Evolutionary conservation across 2,888 invertebrate genomes (phyloP), one percentile per base, ranked within the genome.

Genomic region (Epinotia nisella): DNA sequence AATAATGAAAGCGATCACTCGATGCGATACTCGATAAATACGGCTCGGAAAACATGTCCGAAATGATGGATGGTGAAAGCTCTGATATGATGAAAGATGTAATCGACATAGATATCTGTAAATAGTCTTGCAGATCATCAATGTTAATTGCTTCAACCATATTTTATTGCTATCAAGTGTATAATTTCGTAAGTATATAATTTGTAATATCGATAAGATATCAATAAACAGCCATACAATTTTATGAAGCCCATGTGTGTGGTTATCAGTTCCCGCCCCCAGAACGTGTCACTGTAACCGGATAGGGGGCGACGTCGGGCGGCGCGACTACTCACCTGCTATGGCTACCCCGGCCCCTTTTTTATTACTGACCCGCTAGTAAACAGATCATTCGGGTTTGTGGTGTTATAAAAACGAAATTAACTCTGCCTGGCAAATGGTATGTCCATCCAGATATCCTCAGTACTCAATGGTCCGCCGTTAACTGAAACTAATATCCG

Each of bases 331-430:
- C 90, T 91, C 89, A 85, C 87, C 85, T 83, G 80, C 87, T 92
- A 92, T 91, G 89, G 90, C 90, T 87, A 90, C 91, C 88, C 87
- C 91, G 89, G 90, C 91, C 93, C 91, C 88, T 86, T 91, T 61
- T 93, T 93, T 93, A 93, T 92, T 92, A 93, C 93, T 92, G 91
- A 90, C 91, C 93, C 92, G 92, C 93, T 91, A 93, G 93, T 93
- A 93, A 93, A 93, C 93, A 93, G 93, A 93, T 93, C 93, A 93
- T 93, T 93, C 92, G 90, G 92, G 91, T 92, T 93, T 93, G 93
- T 93, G 93, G 92, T 93, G 93, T 89, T 92, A 93, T 93, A 93
- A 93, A 93, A 93, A 92, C 91, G 89, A 90, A 93, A 93, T 93
- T 93, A 93, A 92, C 91, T 90, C 87, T 85, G 89, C 83, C 87